Conservation (phyloP, 2,888 invertebrate genomes). For the Acrobasis suavella region DNA sequence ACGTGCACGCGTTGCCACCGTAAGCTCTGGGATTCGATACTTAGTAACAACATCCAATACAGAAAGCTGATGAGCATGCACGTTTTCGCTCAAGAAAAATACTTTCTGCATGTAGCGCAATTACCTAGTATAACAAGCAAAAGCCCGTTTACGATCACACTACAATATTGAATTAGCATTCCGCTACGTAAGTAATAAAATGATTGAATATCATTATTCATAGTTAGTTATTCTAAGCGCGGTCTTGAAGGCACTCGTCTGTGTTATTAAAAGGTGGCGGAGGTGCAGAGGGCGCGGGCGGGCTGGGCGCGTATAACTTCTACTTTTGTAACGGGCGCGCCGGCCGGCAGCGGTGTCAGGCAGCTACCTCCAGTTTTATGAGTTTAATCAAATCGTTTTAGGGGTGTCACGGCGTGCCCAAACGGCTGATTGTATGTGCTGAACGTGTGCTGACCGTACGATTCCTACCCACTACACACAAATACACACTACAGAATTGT, state of each 20-base stretch:
- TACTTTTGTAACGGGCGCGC: constrained; percentile 53
- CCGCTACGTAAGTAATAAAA: constrained; percentile 10
- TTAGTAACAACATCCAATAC: constrained; percentile 70
- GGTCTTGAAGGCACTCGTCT: constrained; percentile 70
- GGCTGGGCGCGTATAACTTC: constrained; percentile 59
- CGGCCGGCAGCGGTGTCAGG: constrained; percentile 42
- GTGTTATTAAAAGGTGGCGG: constrained; percentile 76
- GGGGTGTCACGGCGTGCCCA: constrained; percentile 66
- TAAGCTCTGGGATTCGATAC: constrained; percentile 77
- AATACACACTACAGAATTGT: constrained; percentile 45
- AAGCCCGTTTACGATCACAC: neutral
- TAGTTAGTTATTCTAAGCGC: constrained; percentile 67
- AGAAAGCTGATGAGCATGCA: constrained; percentile 47
- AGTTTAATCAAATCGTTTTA: constrained; percentile 78
- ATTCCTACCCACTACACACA: constrained; percentile 47
- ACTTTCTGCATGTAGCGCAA: neutral
- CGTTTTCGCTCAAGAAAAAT: constrained; percentile 34
- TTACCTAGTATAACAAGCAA: neutral
- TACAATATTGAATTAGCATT: constrained; percentile 7
- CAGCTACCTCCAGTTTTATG: constrained; percentile 67
- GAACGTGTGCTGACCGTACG: constrained; percentile 62
- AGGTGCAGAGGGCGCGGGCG: constrained; percentile 52
- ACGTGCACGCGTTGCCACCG: constrained; percentile 74
- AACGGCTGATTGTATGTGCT: constrained; percentile 68
- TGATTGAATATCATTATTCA: constrained; percentile 58